Evolutionary conservation across 2,797 vertebrate genomes (phyloP).

Genomic region (Morus bassanus): DNA sequence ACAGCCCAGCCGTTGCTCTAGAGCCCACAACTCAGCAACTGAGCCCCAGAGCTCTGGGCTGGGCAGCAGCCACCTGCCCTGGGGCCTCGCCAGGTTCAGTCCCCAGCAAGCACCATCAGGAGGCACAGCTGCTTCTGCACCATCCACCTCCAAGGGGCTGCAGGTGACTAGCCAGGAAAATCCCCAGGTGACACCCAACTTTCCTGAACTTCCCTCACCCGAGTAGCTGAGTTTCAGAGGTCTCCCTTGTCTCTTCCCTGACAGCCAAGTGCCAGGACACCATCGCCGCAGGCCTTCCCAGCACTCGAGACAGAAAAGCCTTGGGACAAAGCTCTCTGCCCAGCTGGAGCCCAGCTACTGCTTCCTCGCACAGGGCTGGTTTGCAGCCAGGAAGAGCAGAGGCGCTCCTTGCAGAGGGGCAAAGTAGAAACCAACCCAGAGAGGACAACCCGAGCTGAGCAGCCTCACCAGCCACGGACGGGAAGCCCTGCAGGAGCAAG

Average conservation of each 20-base stretch:
- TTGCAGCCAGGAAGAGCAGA: background rate
- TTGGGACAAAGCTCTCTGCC: background rate
- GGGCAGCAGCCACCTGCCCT: background rate
- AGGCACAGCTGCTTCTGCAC: background rate
- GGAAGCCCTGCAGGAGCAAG: background rate
- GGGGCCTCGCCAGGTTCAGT: background rate
- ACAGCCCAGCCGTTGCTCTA: background rate
- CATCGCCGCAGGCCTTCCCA: background rate
- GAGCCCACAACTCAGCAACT: background rate
- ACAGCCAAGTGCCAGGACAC: background rate
- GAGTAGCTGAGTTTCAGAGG: background rate
- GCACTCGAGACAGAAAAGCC: background rate
- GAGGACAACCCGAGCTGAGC: background rate
- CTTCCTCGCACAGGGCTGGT: background rate
- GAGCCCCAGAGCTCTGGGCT: background rate
- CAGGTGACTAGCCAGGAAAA: background rate
- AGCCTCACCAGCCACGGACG: background rate
- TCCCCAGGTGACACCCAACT: background rate
- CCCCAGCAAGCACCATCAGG: background rate
- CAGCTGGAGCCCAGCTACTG: background rate
- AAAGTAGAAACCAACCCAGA: background rate
- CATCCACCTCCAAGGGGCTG: background rate
- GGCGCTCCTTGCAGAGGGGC: background rate
- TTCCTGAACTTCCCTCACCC: background rate
- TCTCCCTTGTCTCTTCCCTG: background rate